Evolutionary conservation across 2,797 vertebrate species (phyloP), one percentile per base, ranked within the genome.

Genomic region (Protonibea diacanthus): DNA sequence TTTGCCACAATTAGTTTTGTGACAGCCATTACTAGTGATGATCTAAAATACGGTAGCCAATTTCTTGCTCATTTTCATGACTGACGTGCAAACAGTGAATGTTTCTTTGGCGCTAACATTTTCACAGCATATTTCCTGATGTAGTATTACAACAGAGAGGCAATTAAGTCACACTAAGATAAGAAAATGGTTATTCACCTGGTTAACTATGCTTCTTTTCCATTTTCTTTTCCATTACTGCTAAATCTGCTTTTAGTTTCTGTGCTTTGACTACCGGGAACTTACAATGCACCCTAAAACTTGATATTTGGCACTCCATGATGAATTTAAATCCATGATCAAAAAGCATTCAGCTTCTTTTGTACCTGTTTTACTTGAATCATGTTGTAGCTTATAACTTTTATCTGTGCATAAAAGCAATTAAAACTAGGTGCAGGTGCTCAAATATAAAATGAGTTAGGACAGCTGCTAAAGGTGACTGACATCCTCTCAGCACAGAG

Each of bases 381-480:
- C 33, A 38, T 38, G 8, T 38, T 38, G 33, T 38, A 38, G 2
- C 8, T 38, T 38, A 8, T 38, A 38, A 38, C 33, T 38, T 33
- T 33, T 9, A 38, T 38, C 33, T 38, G 2, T 38, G 33, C 33
- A 9, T 38, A 38, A 38, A 33, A 33, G 1, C 12, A 25, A 8
- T 14, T 33, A 23, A 23, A 47, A 51, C 25, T 5, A 11, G 62
- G 47, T 73, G 29, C 25, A 76, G 61, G 70, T 80, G 76, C 38
- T 83, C 51, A 47, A 81, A 88, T 77, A 61, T 66, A 77, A 73
- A 84, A 81, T 58, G 48, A 78, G 84, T 68, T 17, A 68, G 56
- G 58, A 55, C 72, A 84, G 77, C 38, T 78, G 69, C 59, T 60
- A 76, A 86, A 88, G 75, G 71, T 82, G 81, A 79, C 70, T 71